Conservation (phyloP, 1,140 invertebrate species). For the Mylabris phalerata region DNA sequence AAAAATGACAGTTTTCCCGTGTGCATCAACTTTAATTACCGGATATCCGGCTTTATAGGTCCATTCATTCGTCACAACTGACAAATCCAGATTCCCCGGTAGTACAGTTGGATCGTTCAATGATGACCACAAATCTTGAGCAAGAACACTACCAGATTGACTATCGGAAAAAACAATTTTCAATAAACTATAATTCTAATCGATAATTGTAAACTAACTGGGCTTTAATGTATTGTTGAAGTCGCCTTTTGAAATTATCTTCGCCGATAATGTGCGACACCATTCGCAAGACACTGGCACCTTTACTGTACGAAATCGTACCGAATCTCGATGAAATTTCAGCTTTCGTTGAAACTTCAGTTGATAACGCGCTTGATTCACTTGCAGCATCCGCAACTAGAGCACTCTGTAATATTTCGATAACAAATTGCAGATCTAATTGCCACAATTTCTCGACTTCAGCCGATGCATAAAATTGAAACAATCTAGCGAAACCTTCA, state of each 20-base stretch:
- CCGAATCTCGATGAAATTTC: constrained; percentile 52
- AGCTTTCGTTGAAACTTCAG: constrained; percentile 43
- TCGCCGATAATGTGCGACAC: constrained; percentile 61
- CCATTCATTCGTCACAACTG: constrained; percentile 55
- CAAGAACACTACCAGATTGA: constrained; percentile 16
- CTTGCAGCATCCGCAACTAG: constrained; percentile 50
- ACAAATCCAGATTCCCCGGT: constrained; percentile 31
- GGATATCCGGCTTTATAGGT: constrained; percentile 54
- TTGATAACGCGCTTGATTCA: constrained; percentile 32
- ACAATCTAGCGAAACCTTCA: constrained; percentile 44
- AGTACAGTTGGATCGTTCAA: constrained; percentile 15
- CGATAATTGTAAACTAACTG: constrained; percentile 1
- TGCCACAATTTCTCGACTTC: constrained; percentile 23
- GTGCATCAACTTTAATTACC: constrained; percentile 38
- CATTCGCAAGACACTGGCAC: constrained; percentile 70
- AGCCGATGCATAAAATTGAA: constrained; percentile 30
- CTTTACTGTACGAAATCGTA: constrained; percentile 56
- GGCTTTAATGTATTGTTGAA: constrained; percentile 50
- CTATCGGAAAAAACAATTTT: constrained; percentile 13
- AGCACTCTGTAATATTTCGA: constrained; percentile 56
- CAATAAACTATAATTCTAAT: constrained; percentile 3
- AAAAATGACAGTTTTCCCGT: constrained; percentile 18
- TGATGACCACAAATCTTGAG: constrained; percentile 21
- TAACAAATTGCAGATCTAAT: constrained; percentile 47
- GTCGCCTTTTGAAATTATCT: constrained; percentile 52